Evolutionary conservation across 2,113 vertebrate species (phyloP), one percentile per base, ranked within the genome.

Genomic region (Xenotilapia caudafasciata): DNA sequence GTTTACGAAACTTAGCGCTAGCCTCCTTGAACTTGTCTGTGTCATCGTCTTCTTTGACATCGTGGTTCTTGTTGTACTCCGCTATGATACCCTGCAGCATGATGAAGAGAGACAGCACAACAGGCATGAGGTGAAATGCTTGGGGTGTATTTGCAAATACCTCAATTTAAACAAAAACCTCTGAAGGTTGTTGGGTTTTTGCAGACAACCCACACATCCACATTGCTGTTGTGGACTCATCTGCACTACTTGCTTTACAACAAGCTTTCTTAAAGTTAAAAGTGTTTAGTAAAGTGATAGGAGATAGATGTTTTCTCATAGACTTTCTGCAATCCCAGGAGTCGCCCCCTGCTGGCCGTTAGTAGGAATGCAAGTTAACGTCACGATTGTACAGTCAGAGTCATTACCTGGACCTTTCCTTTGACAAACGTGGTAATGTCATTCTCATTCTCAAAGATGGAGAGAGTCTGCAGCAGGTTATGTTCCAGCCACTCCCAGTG

Each of bases 401-500:
- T 4, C 35, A 51, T 84, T 96, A 99, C 99, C 98, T 99, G 99
- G 89, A 99, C 97, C 93, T 99, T 99, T 88, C 99, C 99, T 96
- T 98, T 99, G 87, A 99, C 98, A 82, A 99, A 99, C 0, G 98
- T 99, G 62, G 98, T 99, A 90, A 99, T 98, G 83, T 99, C 99
- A 2, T 99, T 99, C 92, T 99, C 99, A 38, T 99, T 99, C 94
- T 99, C 99, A 89, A 99, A 99, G 95, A 99, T 98, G 82, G 98
- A 99, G 58, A 99, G 97, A 0, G 99, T 99, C 96, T 99, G 98
- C 94, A 99, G 95, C 7, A 99, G 96, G 90, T 99, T 98, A 87
- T 99, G 97, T 82, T 99, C 99, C 81, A 99, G 97, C 98, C 99
- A 99, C 94, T 99, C 98, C 99, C 99, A 99, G 91, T 99, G 98